Conservation (phyloP, 2,888 invertebrate genomes). For the Drosophila recens region DNA sequence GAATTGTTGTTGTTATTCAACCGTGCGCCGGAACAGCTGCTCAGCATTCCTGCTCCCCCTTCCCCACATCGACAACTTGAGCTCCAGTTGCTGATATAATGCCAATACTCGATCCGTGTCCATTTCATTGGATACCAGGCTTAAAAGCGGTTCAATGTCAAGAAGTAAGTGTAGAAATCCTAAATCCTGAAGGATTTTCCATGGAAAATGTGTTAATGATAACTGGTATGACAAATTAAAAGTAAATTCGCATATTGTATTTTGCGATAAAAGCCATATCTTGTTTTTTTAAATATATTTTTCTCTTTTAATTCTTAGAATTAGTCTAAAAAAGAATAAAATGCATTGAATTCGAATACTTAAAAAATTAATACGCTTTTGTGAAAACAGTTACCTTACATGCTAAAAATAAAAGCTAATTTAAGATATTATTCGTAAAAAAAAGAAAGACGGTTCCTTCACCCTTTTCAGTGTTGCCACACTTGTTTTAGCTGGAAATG, state of each 20-base stretch:
- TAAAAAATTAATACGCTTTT: too few species aligned
- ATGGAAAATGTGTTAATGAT: background rate
- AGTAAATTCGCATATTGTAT: too few species aligned
- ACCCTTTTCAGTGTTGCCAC: constrained; percentile 3
- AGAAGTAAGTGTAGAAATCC: constrained; percentile 80
- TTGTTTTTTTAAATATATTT: too few species aligned
- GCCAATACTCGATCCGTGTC: constrained; percentile 74
- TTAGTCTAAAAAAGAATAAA: too few species aligned
- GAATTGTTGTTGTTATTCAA: constrained; percentile 1
- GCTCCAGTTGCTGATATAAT: constrained; percentile 51
- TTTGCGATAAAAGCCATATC: too few species aligned
- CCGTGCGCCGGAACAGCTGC: constrained; percentile 8
- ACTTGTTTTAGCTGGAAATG: constrained; percentile 1
- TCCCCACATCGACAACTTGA: background rate
- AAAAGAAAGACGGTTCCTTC: background rate
- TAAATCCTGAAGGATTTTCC: background rate
- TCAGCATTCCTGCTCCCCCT: background rate
- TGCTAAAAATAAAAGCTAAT: background rate
- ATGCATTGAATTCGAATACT: background rate
- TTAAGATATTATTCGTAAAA: background rate
- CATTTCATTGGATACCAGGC: constrained; percentile 77
- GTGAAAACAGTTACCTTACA: background rate
- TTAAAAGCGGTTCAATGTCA: constrained; percentile 80
- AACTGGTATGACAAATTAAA: too few species aligned
- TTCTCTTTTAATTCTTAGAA: too few species aligned